phyloP scores from a whole-genome alignment of 1,140 invertebrate species.

The Polypedilum vanderplanki region DNA sequence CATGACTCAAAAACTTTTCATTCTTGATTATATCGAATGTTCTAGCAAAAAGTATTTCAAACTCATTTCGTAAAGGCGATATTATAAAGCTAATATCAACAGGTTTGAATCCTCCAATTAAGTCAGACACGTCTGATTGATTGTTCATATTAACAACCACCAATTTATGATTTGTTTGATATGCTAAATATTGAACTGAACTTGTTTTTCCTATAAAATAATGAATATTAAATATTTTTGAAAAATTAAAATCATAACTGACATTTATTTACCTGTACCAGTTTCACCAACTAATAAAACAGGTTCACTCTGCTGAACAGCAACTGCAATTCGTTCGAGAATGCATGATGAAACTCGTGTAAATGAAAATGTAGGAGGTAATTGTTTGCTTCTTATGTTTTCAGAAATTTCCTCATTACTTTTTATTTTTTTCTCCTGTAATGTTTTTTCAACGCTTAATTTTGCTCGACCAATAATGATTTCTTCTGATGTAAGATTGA shows the following conservation, averaged over 20 bases:
- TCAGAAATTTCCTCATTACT: conserved; percentile 4
- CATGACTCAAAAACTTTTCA: conserved; percentile 71
- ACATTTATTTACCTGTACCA: conserved; percentile 59
- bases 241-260: no score
- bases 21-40: conserved; percentile 80
- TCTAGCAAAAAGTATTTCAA: conserved; percentile 71
- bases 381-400: conserved; percentile 30
- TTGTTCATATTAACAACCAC: conserved; percentile 99
- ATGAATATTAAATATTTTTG: no score
- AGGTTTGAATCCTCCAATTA: conserved; percentile 95
- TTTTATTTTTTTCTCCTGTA: neutral
- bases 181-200: conserved; percentile 87
- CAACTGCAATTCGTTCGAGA: conserved; percentile 79
- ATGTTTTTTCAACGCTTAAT: conserved; percentile 38
- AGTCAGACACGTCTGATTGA: conserved; percentile 92
- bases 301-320: conserved; percentile 77
- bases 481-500: conserved; percentile 47
- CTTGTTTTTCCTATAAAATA: conserved; percentile 73
- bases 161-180: conserved; percentile 73
- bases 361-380: conserved; percentile 63
- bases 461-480: conserved; percentile 53
- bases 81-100: conserved; percentile 83
- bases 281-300: conserved; percentile 96
- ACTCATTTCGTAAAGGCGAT: conserved; percentile 70
- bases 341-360: conserved; percentile 71